Conservation (phyloP, 2,888 invertebrate genomes). For the Ochlodes sylvanus region DNA sequence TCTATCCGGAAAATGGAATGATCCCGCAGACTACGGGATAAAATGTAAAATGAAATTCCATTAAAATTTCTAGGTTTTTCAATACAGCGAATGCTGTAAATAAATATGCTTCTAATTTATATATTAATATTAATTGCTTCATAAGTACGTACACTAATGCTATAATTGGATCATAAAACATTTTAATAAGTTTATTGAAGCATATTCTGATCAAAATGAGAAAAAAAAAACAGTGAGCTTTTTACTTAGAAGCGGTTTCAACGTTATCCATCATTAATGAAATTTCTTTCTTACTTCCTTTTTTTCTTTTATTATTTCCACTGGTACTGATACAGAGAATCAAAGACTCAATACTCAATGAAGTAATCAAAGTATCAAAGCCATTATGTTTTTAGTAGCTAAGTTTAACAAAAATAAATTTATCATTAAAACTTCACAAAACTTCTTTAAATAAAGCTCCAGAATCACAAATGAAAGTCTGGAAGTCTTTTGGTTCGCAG, state of each 20-base stretch:
- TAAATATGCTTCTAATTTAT: too few relatives aligned
- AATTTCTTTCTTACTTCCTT: too few relatives aligned
- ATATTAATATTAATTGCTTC: too few relatives aligned
- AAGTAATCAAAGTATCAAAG: constrained; percentile 1
- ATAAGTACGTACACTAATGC: too few relatives aligned
- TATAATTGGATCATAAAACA: too few relatives aligned
- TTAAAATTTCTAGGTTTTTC: neutral
- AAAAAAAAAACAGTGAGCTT: too few relatives aligned
- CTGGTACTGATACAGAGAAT: neutral
- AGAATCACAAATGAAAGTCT: constrained; percentile 51
- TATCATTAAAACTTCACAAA: constrained; percentile 53
- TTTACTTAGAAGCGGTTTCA: too few relatives aligned
- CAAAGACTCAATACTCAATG: neutral
- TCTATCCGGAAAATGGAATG: neutral
- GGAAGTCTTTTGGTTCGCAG: constrained; percentile 73
- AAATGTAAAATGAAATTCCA: neutral
- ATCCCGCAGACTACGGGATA: neutral
- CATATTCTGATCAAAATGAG: too few relatives aligned
- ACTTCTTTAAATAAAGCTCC: constrained; percentile 46
- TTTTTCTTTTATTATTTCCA: too few relatives aligned
- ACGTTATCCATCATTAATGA: too few relatives aligned
- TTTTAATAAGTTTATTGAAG: too few relatives aligned
- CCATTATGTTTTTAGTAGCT: neutral
- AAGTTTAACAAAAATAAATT: constrained; percentile 40
- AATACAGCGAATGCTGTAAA: neutral